These are phyloP conservation scores for Amblyraja radiata DNA, from an alignment of 2,797 vertebrate species.

Conservation along the genomic window DNA sequence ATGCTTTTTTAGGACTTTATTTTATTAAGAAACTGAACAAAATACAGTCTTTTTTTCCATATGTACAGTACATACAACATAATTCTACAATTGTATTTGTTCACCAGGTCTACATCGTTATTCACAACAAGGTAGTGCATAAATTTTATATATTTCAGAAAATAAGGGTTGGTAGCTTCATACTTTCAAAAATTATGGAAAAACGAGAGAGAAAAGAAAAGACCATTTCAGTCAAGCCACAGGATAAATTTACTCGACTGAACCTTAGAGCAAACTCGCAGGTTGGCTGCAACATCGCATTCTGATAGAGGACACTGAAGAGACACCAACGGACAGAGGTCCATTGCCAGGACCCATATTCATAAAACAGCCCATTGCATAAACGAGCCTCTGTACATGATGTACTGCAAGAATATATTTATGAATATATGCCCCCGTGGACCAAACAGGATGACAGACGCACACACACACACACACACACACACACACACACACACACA, in stretches of 20 bases:
- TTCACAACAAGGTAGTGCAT: constrained; percentile 67
- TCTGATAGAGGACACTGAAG: neutral
- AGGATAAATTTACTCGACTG: neutral
- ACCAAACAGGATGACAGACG: neutral
- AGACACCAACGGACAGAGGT: neutral
- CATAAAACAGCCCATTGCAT: constrained; percentile 24
- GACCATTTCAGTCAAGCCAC: neutral
- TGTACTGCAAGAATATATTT: constrained; percentile 23
- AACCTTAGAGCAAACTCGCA: neutral
- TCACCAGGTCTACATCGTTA: constrained; percentile 58
- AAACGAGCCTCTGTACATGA: constrained; percentile 8
- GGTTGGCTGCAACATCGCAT: neutral
- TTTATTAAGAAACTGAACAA: constrained; percentile 86
- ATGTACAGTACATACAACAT: constrained; percentile 96
- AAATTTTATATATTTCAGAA: constrained; percentile 50
- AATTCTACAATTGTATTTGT: constrained; percentile 66
- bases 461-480: constrained; percentile 8
- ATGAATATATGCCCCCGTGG: neutral
- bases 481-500: constrained; percentile 20
- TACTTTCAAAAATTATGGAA: constrained; percentile 45
- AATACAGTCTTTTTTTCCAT: constrained; percentile 95
- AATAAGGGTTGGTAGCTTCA: constrained; percentile 56
- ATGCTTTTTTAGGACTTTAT: constrained; percentile 7
- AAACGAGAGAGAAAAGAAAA: neutral
- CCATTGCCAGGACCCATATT: neutral